These are phyloP conservation scores for Chrysochloris asiatica DNA, from an alignment of 2,113 vertebrate species.

Conservation along the genomic window DNA sequence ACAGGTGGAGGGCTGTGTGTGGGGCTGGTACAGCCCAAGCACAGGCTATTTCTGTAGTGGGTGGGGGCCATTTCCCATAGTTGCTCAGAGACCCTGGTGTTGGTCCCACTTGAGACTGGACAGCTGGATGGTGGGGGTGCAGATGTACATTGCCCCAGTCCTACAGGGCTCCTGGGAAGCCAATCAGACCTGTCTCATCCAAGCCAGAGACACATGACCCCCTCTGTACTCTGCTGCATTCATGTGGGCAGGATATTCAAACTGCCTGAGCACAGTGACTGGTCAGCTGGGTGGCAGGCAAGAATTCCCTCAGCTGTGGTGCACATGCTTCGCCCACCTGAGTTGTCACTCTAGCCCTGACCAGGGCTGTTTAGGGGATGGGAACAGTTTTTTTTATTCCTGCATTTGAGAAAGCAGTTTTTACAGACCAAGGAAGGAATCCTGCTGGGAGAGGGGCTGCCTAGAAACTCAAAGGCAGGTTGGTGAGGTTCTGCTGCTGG, in stretches of 20 bases:
- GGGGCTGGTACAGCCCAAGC: no score
- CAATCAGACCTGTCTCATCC: background rate
- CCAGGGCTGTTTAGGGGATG: background rate
- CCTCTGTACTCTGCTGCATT: background rate
- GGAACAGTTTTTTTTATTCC: no score
- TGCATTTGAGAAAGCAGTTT: background rate
- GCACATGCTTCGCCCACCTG: no score
- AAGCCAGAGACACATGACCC: background rate
- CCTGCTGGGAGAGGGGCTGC: background rate
- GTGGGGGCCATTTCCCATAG: no score
- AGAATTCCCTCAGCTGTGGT: background rate
- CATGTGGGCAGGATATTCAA: no score
- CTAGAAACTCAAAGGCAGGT: background rate
- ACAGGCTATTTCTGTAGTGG: no score
- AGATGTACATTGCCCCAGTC: background rate
- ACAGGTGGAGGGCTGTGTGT: background rate
- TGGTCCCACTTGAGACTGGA: background rate
- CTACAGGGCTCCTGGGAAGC: no score
- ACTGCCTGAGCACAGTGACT: background rate
- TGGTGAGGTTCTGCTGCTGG: background rate
- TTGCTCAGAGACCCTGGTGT: no score
- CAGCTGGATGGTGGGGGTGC: background rate
- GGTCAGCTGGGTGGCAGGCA: background rate
- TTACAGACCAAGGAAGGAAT: background rate
- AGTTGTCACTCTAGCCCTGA: background rate